Conservation (phyloP, 2,113 vertebrate species). For the Saguinus imperator region DNA sequence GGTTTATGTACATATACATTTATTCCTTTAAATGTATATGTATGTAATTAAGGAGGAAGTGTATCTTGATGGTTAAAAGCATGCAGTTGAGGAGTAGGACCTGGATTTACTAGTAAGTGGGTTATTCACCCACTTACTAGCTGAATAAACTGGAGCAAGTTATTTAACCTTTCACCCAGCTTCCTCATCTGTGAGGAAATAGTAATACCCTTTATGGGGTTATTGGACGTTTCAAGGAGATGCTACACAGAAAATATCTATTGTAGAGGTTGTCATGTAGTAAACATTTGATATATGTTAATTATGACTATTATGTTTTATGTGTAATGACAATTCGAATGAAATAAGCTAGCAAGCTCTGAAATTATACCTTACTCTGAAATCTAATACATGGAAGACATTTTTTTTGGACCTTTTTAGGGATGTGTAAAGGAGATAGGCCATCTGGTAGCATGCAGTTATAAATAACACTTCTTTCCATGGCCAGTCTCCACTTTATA, state of each 20-base stretch:
- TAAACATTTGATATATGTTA: not conserved
- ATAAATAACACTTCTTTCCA: not conserved
- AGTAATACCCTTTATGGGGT: not conserved
- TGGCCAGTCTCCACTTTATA: not conserved
- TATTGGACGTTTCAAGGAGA: not conserved
- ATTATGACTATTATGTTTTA: not conserved
- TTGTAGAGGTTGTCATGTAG: not conserved
- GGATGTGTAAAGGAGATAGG: not conserved
- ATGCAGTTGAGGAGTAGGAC: not conserved
- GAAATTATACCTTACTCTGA: conserved; percentile 4
- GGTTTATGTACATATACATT: too few species aligned
- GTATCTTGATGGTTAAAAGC: not conserved
- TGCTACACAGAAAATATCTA: not conserved
- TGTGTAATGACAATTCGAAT: not conserved
- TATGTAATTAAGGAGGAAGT: not conserved
- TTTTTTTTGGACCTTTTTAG: not conserved
- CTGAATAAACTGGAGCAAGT: not conserved
- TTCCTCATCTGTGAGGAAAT: not conserved
- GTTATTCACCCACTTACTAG: not conserved
- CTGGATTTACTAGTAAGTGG: too few species aligned
- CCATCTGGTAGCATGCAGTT: not conserved
- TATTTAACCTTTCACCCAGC: not conserved
- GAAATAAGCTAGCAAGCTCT: not conserved
- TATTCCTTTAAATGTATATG: not conserved
- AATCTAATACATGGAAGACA: not conserved